Evolutionary conservation across 2,888 invertebrate species (phyloP).

Genomic region (Hyppa rectilinea): DNA sequence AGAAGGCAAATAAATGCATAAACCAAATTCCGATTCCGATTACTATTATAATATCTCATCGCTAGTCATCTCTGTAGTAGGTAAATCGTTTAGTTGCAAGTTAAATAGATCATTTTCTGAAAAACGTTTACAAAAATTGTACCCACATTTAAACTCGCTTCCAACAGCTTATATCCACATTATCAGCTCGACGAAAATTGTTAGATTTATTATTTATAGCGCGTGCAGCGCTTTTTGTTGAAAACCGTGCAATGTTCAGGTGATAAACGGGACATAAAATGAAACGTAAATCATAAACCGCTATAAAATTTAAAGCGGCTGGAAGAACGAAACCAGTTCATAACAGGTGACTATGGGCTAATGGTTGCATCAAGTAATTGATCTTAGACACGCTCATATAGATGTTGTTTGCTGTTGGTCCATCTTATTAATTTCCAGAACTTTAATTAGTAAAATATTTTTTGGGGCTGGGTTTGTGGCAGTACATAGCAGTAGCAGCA

Average conservation of each 20-base stretch:
- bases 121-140: neutral
- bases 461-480: neutral
- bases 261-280: conserved; percentile 77
- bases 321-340: conserved; percentile 56
- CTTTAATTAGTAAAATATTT: neutral
- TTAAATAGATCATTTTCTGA: neutral
- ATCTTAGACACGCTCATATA: conserved; percentile 21
- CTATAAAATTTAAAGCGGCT: conserved; percentile 75
- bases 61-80: neutral
- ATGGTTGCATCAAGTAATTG: conserved; percentile 31
- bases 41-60: neutral
- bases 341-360: conserved; percentile 54
- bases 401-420: conserved; percentile 15
- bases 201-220: conserved; percentile 55
- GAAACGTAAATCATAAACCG: conserved; percentile 77
- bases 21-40: too few relatives aligned
- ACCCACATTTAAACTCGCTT: conserved; percentile 29
- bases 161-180: conserved; percentile 29
- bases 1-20: too few relatives aligned
- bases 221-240: conserved; percentile 67
- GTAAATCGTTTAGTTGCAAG: neutral
- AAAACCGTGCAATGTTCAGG: conserved; percentile 73
- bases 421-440: conserved; percentile 3
- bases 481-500: too few relatives aligned
- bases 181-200: conserved; percentile 35